Base-by-base conservation (phyloP, 2,888 invertebrate genomes). In the Cosmopolites sordidus region DNA sequence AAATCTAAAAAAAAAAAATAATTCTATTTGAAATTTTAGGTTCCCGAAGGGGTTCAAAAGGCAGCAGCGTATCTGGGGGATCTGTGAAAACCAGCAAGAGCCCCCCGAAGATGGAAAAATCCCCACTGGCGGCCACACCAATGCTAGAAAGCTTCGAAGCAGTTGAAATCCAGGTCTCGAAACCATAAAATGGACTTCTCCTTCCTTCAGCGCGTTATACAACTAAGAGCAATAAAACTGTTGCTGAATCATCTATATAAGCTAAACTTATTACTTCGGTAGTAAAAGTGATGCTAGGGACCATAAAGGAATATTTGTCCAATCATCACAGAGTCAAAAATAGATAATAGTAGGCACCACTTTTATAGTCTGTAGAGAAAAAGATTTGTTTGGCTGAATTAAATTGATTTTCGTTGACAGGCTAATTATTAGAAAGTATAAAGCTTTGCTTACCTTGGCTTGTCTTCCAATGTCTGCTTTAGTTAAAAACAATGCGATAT, bases 11-110 rank as follows among this genome's bases (percentile, higher is more conserved):
- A n/a, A n/a, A n/a, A n/a, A n/a, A n/a, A n/a, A n/a, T n/a, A n/a
- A n/a, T n/a, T n/a, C n/a, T n/a, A n/a, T n/a, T 5, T 22, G 22
- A 22, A n/a, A 74, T 77, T 72, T 69, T 77, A 75, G 79, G 80
- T 64, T 79, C 80, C 61, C 79, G 86, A 59, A 82, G 88, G 56
- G 87, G 86, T 56, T 89, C 89, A 57, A 82, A 84, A 69, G 84
- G 83, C 43, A 86, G 86, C 69, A 89, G 84, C 63, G 84, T 86
- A 50, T 88, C 89, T n/a, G 86, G 83, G 45, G 79, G 83, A 16
- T 88, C 89, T 17, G 74, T 83, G 51, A 38, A 55, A 55, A 43
- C 30, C 17, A 84, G 82, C 57, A 84, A 79, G 68, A 83, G 78
- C 60, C 75, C 75, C 69, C 62, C 74, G 49, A 70, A 66, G 50